Evolutionary conservation across 1,140 invertebrate species (phyloP).

Genomic region (Anthonomus grandis): DNA sequence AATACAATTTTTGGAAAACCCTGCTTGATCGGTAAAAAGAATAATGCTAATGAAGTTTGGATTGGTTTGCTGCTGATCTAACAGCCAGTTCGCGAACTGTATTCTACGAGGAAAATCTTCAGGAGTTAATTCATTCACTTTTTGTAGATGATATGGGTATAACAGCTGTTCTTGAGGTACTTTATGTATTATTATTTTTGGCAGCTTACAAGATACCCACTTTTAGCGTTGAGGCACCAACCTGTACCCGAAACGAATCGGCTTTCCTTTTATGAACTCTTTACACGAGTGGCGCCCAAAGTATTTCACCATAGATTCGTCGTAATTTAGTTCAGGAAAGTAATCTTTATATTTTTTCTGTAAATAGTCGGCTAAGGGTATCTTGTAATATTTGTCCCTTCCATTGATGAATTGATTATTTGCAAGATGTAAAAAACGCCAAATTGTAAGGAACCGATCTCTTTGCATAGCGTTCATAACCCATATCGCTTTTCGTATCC

Average conservation of each 20-base stretch:
- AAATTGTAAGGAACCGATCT: constrained; percentile 23
- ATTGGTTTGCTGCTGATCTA: too few relatives aligned
- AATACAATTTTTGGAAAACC: too few relatives aligned
- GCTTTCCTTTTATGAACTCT: constrained; percentile 39
- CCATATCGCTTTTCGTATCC: constrained; percentile 22
- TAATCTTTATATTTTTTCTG: constrained; percentile 24
- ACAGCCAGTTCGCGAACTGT: too few relatives aligned
- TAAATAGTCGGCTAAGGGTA: constrained; percentile 27
- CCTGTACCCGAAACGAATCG: constrained; percentile 37
- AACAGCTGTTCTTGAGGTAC: too few relatives aligned
- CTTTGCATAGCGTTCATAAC: constrained; percentile 13
- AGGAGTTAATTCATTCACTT: too few relatives aligned
- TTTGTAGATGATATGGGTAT: too few relatives aligned
- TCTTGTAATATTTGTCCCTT: constrained; percentile 27
- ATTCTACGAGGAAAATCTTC: too few relatives aligned
- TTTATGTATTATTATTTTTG: too few relatives aligned
- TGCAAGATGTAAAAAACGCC: constrained; percentile 22
- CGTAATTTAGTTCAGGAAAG: constrained; percentile 25
- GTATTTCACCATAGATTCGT: constrained; percentile 39
- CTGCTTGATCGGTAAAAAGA: too few relatives aligned
- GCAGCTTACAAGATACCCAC: constrained; percentile 31
- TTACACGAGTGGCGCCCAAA: constrained; percentile 38
- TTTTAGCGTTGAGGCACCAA: constrained; percentile 22
- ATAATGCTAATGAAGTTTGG: too few relatives aligned
- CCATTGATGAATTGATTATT: constrained; percentile 16